These are phyloP conservation scores for Melipona beecheii DNA, from an alignment of 2,888 invertebrate species.

Conservation along the genomic window DNA sequence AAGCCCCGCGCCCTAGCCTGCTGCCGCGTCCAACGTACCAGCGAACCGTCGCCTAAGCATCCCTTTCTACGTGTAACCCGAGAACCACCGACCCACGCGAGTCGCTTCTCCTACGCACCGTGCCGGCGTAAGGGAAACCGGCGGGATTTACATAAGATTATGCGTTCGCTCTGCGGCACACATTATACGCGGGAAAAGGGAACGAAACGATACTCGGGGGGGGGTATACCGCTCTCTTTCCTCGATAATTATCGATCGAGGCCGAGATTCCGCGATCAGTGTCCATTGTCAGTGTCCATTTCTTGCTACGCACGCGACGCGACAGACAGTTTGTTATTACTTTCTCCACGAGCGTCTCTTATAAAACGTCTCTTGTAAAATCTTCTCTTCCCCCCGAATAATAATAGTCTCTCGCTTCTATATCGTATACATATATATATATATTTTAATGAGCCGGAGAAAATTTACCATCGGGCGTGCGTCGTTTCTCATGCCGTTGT, in stretches of 20 bases:
- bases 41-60: constrained; percentile 67
- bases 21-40: constrained; percentile 50
- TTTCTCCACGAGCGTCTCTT: not conserved
- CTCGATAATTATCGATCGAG: constrained; percentile 79
- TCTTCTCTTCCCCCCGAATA: not conserved
- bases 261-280: constrained; percentile 46
- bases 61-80: constrained; percentile 74
- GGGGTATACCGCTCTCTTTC: constrained; percentile 75
- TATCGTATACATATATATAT: constrained; percentile 64
- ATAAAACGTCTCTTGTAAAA: too few relatives aligned
- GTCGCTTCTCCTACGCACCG: constrained; percentile 55
- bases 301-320: too few relatives aligned
- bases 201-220: constrained; percentile 75
- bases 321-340: too few relatives aligned
- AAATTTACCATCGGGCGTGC: constrained; percentile 69
- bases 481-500: constrained; percentile 70
- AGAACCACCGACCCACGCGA: constrained; percentile 68
- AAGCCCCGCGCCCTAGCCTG: constrained; percentile 77
- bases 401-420: constrained; percentile 39
- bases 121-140: constrained; percentile 77
- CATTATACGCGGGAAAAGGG: constrained; percentile 64
- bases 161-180: constrained; percentile 73
- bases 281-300: not conserved
- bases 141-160: constrained; percentile 83
- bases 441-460: constrained; percentile 70